Conservation (phyloP, 2,888 invertebrate species). For the Pseudeuparius sepicola region DNA sequence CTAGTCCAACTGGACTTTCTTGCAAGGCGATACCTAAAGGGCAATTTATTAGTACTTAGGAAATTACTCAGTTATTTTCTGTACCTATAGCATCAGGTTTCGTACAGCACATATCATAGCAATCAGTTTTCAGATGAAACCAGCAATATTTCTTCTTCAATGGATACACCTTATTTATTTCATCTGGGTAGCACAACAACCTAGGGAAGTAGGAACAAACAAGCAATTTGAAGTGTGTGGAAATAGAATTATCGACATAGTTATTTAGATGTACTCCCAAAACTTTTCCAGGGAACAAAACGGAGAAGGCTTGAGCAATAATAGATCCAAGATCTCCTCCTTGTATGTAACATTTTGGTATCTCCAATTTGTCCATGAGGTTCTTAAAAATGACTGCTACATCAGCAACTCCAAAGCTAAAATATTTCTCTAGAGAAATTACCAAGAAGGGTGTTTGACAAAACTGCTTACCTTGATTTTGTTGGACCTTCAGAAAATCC, state of each 20-base stretch:
- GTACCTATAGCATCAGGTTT: constrained; percentile 83
- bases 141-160: constrained; percentile 35
- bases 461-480: no score
- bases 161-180: constrained; percentile 45
- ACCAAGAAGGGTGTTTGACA: no score
- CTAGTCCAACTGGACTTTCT: constrained; percentile 75
- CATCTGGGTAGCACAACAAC: constrained; percentile 43
- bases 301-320: constrained; percentile 52
- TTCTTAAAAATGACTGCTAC: constrained; percentile 52
- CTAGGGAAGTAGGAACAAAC: constrained; percentile 48
- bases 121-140: constrained; percentile 48
- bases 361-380: constrained; percentile 61
- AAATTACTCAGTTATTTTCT: no score
- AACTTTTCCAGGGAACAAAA: constrained; percentile 51
- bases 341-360: constrained; percentile 57
- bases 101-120: constrained; percentile 72
- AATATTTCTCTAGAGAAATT: constrained; percentile 43
- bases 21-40: constrained; percentile 52
- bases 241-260: constrained; percentile 13
- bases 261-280: constrained; percentile 50
- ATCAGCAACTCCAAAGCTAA: constrained; percentile 47
- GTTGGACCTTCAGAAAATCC: no score
- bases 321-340: constrained; percentile 77
- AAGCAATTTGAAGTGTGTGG: constrained; percentile 18
- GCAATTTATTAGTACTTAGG: neutral